phyloP scores from a whole-genome alignment of 2,797 vertebrate species.

The Xiphorhynchus erythropygius region DNA sequence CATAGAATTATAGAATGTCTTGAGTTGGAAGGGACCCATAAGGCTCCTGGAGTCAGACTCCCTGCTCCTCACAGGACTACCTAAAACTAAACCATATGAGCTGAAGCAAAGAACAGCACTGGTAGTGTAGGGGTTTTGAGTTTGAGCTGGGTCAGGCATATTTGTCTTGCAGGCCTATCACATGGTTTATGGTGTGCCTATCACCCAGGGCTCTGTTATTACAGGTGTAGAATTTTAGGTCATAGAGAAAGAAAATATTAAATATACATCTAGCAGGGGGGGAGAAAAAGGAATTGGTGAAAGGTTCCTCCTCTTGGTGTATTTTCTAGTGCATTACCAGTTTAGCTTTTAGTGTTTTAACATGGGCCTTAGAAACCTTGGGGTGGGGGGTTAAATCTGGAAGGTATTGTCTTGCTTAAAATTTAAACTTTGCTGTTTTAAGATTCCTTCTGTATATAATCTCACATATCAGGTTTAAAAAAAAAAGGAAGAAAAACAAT shows the following conservation, averaged over 20 bases:
- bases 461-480: background rate
- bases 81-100: background rate
- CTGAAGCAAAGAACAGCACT: background rate
- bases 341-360: background rate
- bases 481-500: no score
- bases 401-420: background rate
- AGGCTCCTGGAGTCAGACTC: background rate
- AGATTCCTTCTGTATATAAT: background rate
- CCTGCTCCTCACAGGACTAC: background rate
- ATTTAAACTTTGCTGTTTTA: background rate
- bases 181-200: background rate
- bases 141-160: background rate
- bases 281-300: background rate
- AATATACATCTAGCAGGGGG: background rate
- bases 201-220: background rate
- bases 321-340: background rate
- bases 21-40: background rate
- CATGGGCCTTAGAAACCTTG: background rate
- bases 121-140: fast-evolving
- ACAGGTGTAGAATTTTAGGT: background rate
- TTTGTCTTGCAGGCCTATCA: background rate
- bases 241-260: background rate
- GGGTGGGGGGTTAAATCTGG: background rate
- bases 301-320: background rate
- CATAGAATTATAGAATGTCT: background rate